Percentiles rank a stretch among this genome's conserved stretches.
These are phyloP conservation scores for Chaetura pelagica DNA, from an alignment of 2,113 vertebrate species.

Conservation along the genomic window DNA sequence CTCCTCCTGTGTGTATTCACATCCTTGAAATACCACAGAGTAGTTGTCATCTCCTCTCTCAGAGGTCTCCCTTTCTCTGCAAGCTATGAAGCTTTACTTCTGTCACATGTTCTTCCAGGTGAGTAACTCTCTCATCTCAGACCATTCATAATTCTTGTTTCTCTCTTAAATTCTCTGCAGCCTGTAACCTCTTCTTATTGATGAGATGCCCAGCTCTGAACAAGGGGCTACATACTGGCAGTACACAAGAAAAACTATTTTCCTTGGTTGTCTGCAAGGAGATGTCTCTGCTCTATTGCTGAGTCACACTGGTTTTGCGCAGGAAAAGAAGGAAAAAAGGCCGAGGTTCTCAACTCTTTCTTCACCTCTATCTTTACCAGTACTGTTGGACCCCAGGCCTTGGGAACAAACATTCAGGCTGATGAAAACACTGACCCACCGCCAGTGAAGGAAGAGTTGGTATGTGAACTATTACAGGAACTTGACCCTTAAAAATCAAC, in stretches of 20 bases:
- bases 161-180: not conserved
- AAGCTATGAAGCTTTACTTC: constrained; percentile 8
- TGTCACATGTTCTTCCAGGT: not conserved
- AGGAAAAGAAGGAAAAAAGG: not conserved
- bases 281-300: not conserved
- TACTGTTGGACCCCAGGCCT: no score
- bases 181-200: not conserved
- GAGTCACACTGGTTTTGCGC: not conserved
- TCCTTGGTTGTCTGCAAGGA: not conserved
- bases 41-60: not conserved
- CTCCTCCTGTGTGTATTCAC: not conserved
- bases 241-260: not conserved
- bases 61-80: not conserved
- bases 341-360: no score
- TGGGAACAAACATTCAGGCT: no score
- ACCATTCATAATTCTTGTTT: not conserved
- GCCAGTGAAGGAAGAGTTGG: no score
- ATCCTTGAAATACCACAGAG: not conserved
- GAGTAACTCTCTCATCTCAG: not conserved
- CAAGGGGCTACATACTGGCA: not conserved
- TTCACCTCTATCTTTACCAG: no score
- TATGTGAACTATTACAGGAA: no score
- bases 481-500: no score
- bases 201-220: not conserved
- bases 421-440: no score